Conservation (phyloP, 2,113 vertebrate genomes). For the Struthio camelus region DNA sequence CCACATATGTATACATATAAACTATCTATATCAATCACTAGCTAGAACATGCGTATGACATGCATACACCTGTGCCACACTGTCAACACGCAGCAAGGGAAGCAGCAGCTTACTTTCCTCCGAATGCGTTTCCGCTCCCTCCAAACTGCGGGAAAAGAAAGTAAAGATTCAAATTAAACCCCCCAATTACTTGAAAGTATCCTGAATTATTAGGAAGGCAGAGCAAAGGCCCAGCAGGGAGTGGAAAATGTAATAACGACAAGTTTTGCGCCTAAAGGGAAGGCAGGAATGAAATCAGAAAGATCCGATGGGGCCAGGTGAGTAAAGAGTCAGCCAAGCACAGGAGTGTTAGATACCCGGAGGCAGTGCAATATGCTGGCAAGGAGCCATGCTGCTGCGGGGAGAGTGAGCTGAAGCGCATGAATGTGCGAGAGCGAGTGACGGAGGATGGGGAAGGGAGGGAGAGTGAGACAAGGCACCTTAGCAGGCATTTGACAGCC, state of each 20-base stretch:
- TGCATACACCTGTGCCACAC: fast-evolving
- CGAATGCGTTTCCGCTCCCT: neutral
- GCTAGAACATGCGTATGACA: neutral
- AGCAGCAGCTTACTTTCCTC: neutral
- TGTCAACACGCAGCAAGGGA: neutral
- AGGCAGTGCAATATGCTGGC: conserved; percentile 31
- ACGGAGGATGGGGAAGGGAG: neutral
- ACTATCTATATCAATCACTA: neutral
- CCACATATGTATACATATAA: neutral
- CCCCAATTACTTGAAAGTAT: conserved; percentile 27
- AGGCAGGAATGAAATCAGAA: conserved; percentile 56
- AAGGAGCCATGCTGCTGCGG: neutral
- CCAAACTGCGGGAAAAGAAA: neutral
- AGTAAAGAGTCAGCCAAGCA: conserved; percentile 62
- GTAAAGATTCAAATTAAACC: conserved; percentile 9
- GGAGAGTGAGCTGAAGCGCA: neutral
- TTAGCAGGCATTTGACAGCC: neutral
- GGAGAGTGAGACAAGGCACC: neutral
- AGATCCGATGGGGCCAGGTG: conserved; percentile 48
- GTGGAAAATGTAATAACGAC: conserved; percentile 29
- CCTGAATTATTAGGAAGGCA: conserved; percentile 28
- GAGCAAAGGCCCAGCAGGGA: conserved; percentile 1
- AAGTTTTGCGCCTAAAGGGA: conserved; percentile 57
- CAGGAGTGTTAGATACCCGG: conserved; percentile 9
- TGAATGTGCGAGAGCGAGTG: neutral